These are phyloP conservation scores for Cepaea nemoralis DNA, from an alignment of 1,140 invertebrate genomes.

Conservation along the genomic window DNA sequence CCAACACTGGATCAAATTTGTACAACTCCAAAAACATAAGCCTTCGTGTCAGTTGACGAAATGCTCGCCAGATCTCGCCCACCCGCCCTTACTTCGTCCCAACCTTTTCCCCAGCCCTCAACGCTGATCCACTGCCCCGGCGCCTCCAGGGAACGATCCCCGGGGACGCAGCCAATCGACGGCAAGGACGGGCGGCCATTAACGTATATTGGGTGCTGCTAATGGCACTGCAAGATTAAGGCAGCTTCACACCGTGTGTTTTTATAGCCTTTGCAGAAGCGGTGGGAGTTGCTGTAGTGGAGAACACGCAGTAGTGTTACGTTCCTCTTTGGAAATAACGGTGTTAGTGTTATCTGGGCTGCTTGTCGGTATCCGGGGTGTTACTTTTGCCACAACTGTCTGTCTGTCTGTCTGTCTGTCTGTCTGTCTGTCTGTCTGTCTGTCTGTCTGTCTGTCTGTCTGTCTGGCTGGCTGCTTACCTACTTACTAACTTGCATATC, in stretches of 20 bases:
- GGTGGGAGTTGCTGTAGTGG: not conserved
- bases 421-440: not conserved
- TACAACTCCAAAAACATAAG: not conserved
- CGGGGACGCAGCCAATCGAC: slow-evolving; percentile 9
- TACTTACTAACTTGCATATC: no score
- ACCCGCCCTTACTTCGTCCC: no score
- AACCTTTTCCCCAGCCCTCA: not conserved
- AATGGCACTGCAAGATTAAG: not conserved
- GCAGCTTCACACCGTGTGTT: not conserved
- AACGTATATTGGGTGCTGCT: not conserved
- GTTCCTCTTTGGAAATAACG: not conserved
- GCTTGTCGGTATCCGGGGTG: not conserved
- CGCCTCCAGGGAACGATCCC: not conserved
- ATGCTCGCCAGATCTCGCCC: not conserved
- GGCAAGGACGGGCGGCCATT: slow-evolving; percentile 7
- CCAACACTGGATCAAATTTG: not conserved
- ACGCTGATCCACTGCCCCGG: not conserved
- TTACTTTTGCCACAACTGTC: no score
- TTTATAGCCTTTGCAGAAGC: not conserved
- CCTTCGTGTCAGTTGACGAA: not conserved
- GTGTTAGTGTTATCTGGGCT: not conserved
- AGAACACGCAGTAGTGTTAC: not conserved
- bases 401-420: not conserved
- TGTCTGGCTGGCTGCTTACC: no score
- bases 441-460: no score